Evolutionary conservation across 2,888 invertebrate genomes (phyloP), one percentile per base, ranked within the genome.

Genomic region (Eupithecia tripunctaria): DNA sequence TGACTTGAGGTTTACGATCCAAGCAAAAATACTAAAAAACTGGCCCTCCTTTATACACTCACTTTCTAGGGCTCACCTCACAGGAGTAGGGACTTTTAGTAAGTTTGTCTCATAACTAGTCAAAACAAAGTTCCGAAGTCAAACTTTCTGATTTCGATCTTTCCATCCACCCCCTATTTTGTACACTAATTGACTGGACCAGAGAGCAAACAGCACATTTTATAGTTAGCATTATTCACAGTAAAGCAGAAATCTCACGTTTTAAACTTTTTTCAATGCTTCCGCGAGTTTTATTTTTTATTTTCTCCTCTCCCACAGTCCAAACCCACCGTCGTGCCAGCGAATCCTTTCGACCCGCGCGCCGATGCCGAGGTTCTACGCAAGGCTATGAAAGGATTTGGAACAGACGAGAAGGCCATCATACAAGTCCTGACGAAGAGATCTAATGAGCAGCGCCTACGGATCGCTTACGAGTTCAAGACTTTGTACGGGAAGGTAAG

Each of bases 381-480:
- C n/a, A 97, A 97, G 83, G 98, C 98, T 0, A 98, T 98, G 98
- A 98, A 98, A 92, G 98, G 98, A 68, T 96, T 97, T 81, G 98
- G 98, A 43, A 99, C 99, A 0, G 98, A 99, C 87, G 99, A 99
- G 88, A 97, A 97, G 85, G 95, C 97, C 0, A 97, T 99, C 82
- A 98, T 98, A 73, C 96, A 97, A 81, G 96, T 99, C 15, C 94
- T 99, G 65, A 96, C 97, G 12, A 96, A 96, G 78, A 96, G 99
- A 67, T 96, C 96, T 79, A 98, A 98, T 85, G 96, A 96, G 41
- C 99, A 99, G 90, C 96, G 99, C 73, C 95, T 98, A 80, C 96
- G 98, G 85, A 97, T 98, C 82, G 96, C 96, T 29, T 95, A 96
- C 36, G 96, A 96, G 84, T 98, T 97, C 90, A 98, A 98, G 92